Evolutionary conservation across 2,113 vertebrate species (phyloP), one percentile per base, ranked within the genome.

Genomic region (Recurvirostra avosetta): DNA sequence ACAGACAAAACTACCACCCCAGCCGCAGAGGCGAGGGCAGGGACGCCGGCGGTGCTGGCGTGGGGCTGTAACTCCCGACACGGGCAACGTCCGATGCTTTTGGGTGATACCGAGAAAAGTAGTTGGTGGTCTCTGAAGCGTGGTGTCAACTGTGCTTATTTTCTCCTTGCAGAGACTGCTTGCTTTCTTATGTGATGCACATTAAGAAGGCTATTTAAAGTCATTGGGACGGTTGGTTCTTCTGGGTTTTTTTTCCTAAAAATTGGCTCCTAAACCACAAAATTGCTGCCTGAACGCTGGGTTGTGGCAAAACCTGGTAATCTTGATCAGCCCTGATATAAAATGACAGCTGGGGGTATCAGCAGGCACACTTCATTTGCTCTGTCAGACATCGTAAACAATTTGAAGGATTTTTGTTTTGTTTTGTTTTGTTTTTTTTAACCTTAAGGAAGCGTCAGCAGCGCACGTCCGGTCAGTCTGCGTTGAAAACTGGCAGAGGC

Each of bases 21-120:
- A 71, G 7, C 22, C 2, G 0, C 58, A 34, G n/a, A 34, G 58
- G 38, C 0, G 8, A 61, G 72, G 41, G n/a, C 40, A 22, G 75
- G 30, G 65, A 26, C 50, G 30, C 11, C 0, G 7, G 25, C 0
- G 6, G 25, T 45, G 43, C 68, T 30, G 67, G 56, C 4, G 1
- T 0, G 5, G n/a, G 47, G 26, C 25, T 2, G 11, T 23, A 56
- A 26, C 15, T 36, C 5, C 17, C 2, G 0, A 20, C 4, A 27
- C 1, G 4, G 23, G 11, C 19, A 50, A 52, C 0, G 0, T 43
- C 0, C 9, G 49, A 27, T 38, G 61, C 15, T 88, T 41, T 27
- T 4, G 11, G 17, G 29, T n/a, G 52, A 40, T 38, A 26, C 21
- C 1, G 2, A 77, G 78, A 41, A 52, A 70, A 49, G 74, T 1